phyloP scores from a whole-genome alignment of 2,113 vertebrate genomes.

The Donacobius atricapilla region DNA sequence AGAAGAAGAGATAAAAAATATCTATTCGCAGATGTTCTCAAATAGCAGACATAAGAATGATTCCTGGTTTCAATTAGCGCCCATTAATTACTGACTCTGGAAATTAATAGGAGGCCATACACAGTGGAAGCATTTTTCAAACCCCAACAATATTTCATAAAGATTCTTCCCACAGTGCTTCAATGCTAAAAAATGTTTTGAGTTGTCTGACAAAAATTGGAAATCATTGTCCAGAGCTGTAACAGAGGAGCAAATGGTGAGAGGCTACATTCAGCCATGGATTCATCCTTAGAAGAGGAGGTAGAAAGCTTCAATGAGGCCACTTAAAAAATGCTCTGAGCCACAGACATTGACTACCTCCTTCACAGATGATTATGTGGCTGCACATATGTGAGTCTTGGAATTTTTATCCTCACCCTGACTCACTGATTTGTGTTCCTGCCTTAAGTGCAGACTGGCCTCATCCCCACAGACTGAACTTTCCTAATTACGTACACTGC shows the following conservation, averaged over 20 bases:
- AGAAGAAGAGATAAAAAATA: slow-evolving; percentile 32
- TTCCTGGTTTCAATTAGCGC: background rate
- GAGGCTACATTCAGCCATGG: background rate
- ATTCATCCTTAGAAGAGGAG: background rate
- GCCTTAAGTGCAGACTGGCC: background rate
- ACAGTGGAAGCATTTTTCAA: background rate
- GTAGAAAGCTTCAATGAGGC: background rate
- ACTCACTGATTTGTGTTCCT: background rate
- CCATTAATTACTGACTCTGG: background rate
- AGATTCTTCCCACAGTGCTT: background rate
- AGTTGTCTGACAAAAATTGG: background rate
- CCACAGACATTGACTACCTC: background rate
- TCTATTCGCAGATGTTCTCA: slow-evolving; percentile 21
- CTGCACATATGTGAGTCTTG: background rate
- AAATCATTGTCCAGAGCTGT: background rate
- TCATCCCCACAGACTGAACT: background rate
- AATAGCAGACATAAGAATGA: background rate
- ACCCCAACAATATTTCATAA: background rate
- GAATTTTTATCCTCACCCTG: background rate
- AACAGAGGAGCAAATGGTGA: background rate
- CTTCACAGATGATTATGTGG: background rate
- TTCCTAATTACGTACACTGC: background rate
- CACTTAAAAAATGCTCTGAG: background rate
- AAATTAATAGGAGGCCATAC: background rate
- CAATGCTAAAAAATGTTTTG: background rate